A percentile compares a stretch with the other conserved stretches of the same genome.
phyloP scores from a whole-genome alignment of 2,113 vertebrate species.

The Chroicocephalus ridibundus region DNA sequence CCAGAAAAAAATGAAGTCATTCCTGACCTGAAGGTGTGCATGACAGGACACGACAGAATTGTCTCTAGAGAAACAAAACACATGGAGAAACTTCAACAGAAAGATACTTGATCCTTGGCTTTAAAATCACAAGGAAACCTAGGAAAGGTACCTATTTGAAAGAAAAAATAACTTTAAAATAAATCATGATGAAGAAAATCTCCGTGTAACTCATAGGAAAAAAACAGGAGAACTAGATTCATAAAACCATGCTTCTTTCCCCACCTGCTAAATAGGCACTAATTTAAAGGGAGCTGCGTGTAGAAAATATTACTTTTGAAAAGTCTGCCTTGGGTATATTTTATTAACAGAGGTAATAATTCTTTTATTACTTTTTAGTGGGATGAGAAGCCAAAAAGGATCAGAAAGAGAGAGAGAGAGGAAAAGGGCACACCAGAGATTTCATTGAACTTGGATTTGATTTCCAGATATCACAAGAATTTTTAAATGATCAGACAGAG shows the following conservation, averaged over 20 bases:
- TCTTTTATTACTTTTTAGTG: neutral
- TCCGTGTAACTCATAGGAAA: neutral
- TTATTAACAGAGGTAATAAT: neutral
- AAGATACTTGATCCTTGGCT: neutral
- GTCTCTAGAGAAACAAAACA: neutral
- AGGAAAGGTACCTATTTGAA: neutral
- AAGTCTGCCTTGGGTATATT: neutral
- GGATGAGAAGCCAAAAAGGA: neutral
- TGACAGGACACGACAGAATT: rapidly evolving
- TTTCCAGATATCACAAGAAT: neutral
- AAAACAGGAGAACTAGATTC: neutral
- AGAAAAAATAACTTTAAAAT: neutral
- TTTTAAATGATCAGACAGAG: neutral
- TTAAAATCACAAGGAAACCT: neutral
- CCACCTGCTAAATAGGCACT: neutral
- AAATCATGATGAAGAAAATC: neutral
- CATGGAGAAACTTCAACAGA: neutral
- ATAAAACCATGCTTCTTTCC: neutral
- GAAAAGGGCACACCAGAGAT: neutral
- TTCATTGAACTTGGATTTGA: neutral
- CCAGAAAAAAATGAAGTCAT: neutral
- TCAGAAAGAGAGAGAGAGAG: neutral
- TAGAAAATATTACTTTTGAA: neutral
- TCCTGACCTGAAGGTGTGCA: neutral
- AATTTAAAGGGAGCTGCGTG: neutral